Evolutionary conservation across 2,113 vertebrate genomes (phyloP).

Genomic region (Psilopsiagon aurifrons): DNA sequence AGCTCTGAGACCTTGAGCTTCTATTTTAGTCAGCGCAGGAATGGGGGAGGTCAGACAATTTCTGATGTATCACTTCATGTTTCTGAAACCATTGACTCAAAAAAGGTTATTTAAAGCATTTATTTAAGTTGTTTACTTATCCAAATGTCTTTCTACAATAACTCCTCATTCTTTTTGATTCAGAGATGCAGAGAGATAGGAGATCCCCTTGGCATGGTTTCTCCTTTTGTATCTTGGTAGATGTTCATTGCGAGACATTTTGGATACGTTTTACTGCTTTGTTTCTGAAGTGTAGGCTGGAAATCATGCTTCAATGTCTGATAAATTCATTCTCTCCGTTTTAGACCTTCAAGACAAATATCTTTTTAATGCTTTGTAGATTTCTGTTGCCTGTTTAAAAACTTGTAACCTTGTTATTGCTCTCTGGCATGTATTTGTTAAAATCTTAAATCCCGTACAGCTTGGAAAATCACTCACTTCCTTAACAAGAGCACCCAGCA

Average conservation of each 20-base stretch:
- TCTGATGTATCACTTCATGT: background rate
- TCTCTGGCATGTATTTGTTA: background rate
- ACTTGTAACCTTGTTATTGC: background rate
- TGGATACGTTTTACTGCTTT: background rate
- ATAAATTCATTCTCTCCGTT: background rate
- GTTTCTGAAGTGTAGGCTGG: background rate
- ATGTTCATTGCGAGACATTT: background rate
- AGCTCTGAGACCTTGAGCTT: background rate
- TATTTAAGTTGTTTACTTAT: background rate
- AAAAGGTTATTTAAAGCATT: background rate
- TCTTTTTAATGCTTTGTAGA: background rate
- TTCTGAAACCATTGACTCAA: background rate
- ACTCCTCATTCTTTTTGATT: background rate
- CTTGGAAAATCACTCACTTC: background rate
- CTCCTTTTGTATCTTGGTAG: background rate
- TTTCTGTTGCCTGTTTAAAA: slow-evolving; percentile 9
- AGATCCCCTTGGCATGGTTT: background rate
- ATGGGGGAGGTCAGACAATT: background rate
- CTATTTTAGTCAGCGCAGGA: background rate
- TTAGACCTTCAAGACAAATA: background rate
- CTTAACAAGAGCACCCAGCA: background rate
- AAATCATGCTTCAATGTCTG: background rate
- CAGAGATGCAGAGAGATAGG: background rate
- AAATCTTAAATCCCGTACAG: background rate
- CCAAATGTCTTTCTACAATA: background rate